A percentile compares a stretch with the other conserved stretches of the same genome.
Evolutionary conservation across 2,888 invertebrate species (phyloP).

Genomic region (Oligia fasciuncula): DNA sequence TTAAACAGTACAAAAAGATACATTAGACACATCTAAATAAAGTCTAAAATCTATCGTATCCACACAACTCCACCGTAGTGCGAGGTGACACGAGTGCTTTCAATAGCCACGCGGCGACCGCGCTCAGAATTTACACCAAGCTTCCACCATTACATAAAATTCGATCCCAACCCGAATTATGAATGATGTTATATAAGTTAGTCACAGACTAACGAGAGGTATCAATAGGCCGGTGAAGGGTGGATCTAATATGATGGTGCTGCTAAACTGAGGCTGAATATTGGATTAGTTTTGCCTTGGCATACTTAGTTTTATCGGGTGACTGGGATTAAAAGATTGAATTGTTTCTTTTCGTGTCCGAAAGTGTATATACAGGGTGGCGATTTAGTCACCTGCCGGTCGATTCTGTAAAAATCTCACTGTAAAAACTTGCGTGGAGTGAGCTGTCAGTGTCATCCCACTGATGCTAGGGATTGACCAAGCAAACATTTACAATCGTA

Average conservation of each 20-base stretch:
- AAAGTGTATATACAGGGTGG: background rate
- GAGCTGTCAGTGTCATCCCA: too few species aligned
- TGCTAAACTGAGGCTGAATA: constrained; percentile 4
- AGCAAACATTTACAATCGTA: too few species aligned
- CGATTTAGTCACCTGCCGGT: too few species aligned
- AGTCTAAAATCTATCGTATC: constrained; percentile 51
- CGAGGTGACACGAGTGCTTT: constrained; percentile 75
- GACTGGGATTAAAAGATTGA: background rate
- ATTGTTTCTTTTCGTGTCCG: background rate
- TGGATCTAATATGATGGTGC: constrained; percentile 31
- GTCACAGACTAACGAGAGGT: constrained; percentile 50
- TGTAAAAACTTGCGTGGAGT: too few species aligned
- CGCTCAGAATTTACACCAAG: constrained; percentile 80
- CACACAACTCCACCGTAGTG: constrained; percentile 47
- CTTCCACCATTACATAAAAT: constrained; percentile 81
- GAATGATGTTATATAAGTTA: constrained; percentile 74
- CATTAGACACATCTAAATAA: background rate
- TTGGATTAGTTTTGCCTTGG: constrained; percentile 21
- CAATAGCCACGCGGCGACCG: constrained; percentile 75
- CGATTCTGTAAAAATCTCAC: too few species aligned
- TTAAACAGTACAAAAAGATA: background rate
- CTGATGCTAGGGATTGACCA: too few species aligned
- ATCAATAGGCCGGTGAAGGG: constrained; percentile 30
- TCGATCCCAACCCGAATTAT: constrained; percentile 80
- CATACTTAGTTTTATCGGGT: background rate